Conservation (phyloP, 23 tunicate species). For the Halocynthia aurantium region DNA sequence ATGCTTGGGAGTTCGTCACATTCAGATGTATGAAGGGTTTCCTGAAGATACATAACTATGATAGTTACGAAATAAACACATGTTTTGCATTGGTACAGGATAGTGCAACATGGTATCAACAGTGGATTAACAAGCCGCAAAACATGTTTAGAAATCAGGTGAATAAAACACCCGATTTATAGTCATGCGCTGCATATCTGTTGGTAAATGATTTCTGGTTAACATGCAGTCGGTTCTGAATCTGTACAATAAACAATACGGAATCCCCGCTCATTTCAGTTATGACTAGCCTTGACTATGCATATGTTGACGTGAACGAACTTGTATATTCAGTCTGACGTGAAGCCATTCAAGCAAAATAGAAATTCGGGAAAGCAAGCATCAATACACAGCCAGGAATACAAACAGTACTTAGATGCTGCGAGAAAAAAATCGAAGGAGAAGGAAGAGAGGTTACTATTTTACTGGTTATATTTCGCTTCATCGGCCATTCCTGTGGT, state of each 20-base stretch:
- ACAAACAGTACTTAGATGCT: background rate
- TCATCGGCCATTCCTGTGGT: background rate
- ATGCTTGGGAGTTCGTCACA: background rate
- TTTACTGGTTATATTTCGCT: background rate
- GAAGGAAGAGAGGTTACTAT: background rate
- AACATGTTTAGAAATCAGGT: background rate
- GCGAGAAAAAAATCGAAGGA: background rate
- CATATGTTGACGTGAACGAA: too few species aligned
- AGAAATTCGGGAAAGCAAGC: too few species aligned
- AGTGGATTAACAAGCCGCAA: conserved; percentile 6
- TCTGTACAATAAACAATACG: too few species aligned
- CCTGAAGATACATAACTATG: background rate
- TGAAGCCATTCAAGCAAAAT: too few species aligned
- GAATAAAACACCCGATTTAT: background rate
- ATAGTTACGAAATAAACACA: background rate
- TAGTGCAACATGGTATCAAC: conserved; percentile 4
- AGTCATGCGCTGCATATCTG: background rate
- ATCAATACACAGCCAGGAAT: background rate
- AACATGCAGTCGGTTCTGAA: too few species aligned
- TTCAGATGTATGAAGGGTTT: conserved; percentile 1
- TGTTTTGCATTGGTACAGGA: background rate
- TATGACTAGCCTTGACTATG: too few species aligned
- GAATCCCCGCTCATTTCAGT: too few species aligned
- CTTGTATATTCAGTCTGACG: too few species aligned
- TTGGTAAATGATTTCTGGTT: too few species aligned